A percentile compares a stretch with the other conserved stretches of the same genome.
phyloP scores from a whole-genome alignment of 92 coral and sea anemone genomes.

The Porites lobata region DNA sequence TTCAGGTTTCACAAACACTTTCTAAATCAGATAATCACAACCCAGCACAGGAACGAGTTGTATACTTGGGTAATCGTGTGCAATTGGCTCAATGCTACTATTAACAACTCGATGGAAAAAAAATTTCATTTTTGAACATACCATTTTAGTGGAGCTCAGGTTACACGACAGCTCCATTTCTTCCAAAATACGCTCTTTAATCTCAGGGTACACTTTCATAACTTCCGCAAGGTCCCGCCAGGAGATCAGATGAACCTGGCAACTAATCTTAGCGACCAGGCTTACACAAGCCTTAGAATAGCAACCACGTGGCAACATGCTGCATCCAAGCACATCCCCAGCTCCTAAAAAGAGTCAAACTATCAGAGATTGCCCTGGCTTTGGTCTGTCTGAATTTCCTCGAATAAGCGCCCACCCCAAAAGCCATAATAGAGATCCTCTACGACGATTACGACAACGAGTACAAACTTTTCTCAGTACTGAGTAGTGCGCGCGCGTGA shows the following conservation, averaged over 20 bases:
- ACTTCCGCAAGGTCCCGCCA: slow-evolving; percentile 88
- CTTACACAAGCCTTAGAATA: slow-evolving; percentile 85
- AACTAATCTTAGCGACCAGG: slow-evolving; percentile 71
- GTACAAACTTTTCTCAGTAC: no score
- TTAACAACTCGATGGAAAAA: not conserved
- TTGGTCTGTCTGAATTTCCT: not conserved
- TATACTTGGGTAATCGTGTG: no score
- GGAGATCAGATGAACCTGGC: slow-evolving; percentile 85
- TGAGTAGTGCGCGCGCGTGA: no score
- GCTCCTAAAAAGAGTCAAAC: slow-evolving; percentile 57
- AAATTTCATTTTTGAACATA: not conserved
- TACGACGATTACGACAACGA: no score
- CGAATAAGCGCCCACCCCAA: not conserved
- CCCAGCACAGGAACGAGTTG: no score
- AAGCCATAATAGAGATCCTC: not conserved
- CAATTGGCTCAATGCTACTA: no score
- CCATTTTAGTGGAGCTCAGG: slow-evolving; percentile 59
- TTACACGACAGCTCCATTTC: slow-evolving; percentile 83
- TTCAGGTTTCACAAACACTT: no score
- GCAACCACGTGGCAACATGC: slow-evolving; percentile 63
- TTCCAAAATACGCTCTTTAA: slow-evolving; percentile 71
- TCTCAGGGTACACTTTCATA: slow-evolving; percentile 81
- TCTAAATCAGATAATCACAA: no score
- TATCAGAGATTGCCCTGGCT: not conserved
- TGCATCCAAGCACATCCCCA: slow-evolving; percentile 93